phyloP scores from a whole-genome alignment of 2,888 invertebrate species.

The Minunthozetes semirufus region DNA sequence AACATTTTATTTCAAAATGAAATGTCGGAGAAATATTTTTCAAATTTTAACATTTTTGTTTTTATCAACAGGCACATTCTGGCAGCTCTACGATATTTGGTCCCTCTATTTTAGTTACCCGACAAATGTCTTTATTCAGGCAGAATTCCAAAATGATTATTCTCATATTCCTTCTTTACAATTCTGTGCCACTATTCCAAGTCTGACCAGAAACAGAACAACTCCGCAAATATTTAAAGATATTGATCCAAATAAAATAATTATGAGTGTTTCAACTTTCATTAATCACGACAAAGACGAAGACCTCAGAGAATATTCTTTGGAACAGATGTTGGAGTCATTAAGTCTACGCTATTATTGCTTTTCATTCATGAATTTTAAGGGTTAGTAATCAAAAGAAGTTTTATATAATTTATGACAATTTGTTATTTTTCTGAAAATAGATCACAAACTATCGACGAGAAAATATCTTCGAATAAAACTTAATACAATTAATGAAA shows the following conservation, averaged over 20 bases:
- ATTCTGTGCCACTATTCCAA: neutral
- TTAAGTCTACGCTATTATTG: neutral
- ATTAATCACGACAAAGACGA: neutral
- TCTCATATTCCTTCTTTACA: neutral
- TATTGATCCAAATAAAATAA: neutral
- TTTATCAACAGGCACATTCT: no score
- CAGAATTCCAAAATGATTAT: neutral
- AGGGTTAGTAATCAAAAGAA: neutral
- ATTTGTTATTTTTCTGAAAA: no score
- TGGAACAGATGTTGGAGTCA: neutral
- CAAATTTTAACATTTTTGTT: no score
- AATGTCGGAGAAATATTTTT: no score
- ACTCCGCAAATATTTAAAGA: neutral
- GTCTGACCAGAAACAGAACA: neutral
- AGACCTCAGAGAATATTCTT: neutral
- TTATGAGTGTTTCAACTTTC: neutral
- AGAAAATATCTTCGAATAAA: neutral
- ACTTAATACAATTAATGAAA: neutral
- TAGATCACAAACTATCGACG: no score
- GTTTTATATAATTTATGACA: no score
- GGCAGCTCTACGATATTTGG: no score
- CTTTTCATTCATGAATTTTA: neutral
- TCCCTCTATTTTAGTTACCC: neutral
- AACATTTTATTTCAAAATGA: no score
- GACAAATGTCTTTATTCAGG: neutral